A percentile compares a stretch with the other conserved stretches of the same genome.
Evolutionary conservation across 2,888 invertebrate species (phyloP).

Genomic region (Ormyrus pomaceus): DNA sequence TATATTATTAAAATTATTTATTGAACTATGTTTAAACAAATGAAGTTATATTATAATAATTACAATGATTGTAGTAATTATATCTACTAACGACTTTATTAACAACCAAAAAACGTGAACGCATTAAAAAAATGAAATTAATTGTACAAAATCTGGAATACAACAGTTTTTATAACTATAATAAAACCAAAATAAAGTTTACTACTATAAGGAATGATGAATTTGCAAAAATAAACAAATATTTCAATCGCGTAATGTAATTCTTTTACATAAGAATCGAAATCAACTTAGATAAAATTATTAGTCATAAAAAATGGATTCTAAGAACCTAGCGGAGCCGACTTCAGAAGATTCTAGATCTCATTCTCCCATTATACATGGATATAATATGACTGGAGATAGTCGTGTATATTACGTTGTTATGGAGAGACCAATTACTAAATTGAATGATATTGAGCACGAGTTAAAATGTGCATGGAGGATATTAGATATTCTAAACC

Average conservation of each 20-base stretch:
- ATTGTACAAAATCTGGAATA: background rate
- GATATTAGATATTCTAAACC: constrained; percentile 91
- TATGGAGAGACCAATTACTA: constrained; percentile 93
- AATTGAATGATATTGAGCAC: constrained; percentile 88
- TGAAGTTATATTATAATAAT: background rate
- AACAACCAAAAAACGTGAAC: background rate
- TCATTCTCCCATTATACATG: constrained; percentile 66
- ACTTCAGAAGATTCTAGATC: constrained; percentile 63
- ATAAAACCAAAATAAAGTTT: background rate
- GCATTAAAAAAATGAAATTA: background rate
- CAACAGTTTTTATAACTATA: background rate
- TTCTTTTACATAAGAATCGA: background rate
- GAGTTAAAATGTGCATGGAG: constrained; percentile 96
- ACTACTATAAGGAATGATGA: background rate
- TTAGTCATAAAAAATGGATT: constrained; percentile 63
- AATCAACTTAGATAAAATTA: constrained; percentile 41
- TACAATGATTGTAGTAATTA: background rate
- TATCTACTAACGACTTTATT: background rate
- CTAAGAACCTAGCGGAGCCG: constrained; percentile 67
- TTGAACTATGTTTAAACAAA: background rate
- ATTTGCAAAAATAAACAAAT: background rate
- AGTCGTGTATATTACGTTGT: constrained; percentile 54
- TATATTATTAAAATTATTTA: background rate
- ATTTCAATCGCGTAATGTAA: background rate
- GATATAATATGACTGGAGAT: constrained; percentile 44